These are phyloP conservation scores for Thalassophryne amazonica DNA, from an alignment of 2,797 vertebrate genomes.

Conservation along the genomic window DNA sequence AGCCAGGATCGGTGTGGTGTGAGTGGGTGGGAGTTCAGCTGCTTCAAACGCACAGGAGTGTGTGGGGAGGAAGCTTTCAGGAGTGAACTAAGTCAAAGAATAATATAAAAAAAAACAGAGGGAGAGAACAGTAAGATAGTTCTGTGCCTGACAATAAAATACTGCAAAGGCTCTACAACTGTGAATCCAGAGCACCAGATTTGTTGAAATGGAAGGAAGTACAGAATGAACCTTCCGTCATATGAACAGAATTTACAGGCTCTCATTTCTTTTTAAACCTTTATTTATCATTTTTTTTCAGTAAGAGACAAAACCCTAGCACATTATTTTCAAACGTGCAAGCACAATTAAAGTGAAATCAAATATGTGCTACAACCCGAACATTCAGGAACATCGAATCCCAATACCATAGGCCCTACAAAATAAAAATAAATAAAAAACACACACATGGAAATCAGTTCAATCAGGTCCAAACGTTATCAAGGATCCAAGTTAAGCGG, in stretches of 20 bases:
- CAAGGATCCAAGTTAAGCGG: no score
- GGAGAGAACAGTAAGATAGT: conserved; percentile 21
- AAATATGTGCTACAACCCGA: no score
- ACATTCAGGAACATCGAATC: no score
- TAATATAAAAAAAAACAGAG: conserved; percentile 20
- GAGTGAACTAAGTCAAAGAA: conserved; percentile 44
- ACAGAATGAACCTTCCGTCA: conserved; percentile 5
- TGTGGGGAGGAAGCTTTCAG: conserved; percentile 45
- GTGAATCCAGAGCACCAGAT: conserved; percentile 27
- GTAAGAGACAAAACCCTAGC: no score
- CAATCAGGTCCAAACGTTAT: no score
- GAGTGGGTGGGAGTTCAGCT: conserved; percentile 69
- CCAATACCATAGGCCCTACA: no score
- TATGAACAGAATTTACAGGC: conserved; percentile 3
- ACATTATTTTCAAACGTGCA: no score
- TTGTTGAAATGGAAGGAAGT: conserved; percentile 15
- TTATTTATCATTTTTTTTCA: neutral
- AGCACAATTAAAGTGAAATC: no score
- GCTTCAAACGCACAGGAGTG: conserved; percentile 54
- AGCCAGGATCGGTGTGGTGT: conserved; percentile 44
- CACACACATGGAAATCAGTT: no score
- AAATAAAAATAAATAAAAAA: no score
- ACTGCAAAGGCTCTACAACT: conserved; percentile 22
- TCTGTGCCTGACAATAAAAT: conserved; percentile 21
- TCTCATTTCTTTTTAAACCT: conserved; percentile 5